Percentiles rank a stretch among this genome's conserved stretches.
Conservation (phyloP, 2,888 invertebrate genomes). For the Phanerotoma sp. region DNA sequence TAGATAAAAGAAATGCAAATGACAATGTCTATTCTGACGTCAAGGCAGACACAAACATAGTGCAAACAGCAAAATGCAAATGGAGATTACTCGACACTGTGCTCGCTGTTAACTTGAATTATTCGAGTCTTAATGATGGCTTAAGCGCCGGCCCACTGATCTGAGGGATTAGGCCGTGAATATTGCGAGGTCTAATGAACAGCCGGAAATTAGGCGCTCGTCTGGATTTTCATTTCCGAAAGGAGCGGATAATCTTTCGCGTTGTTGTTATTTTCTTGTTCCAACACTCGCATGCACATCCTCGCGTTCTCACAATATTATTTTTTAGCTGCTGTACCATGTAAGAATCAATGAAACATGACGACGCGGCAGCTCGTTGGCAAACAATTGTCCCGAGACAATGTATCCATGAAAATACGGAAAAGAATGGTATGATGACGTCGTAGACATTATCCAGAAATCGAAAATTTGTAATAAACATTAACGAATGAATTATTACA, state of each 20-base stretch:
- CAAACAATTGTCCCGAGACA: no score
- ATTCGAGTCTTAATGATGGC: constrained; percentile 59
- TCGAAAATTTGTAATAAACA: no score
- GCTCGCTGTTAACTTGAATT: constrained; percentile 57
- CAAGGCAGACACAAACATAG: constrained; percentile 23
- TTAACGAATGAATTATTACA: no score
- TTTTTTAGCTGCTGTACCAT: background rate
- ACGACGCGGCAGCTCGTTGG: no score
- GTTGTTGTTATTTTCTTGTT: background rate
- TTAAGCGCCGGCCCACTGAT: constrained; percentile 55
- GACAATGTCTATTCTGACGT: constrained; percentile 48
- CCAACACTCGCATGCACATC: background rate
- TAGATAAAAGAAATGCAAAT: background rate
- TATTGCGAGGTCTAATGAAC: constrained; percentile 56
- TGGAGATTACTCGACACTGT: constrained; percentile 53
- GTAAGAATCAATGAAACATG: background rate
- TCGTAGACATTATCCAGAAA: no score
- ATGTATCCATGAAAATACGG: no score
- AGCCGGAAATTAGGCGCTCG: constrained; percentile 47
- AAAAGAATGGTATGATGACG: no score
- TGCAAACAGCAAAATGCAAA: constrained; percentile 55
- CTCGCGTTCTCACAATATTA: background rate
- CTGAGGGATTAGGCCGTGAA: constrained; percentile 57
- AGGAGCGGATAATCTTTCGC: constrained; percentile 32
- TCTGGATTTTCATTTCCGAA: constrained; percentile 41